A percentile compares a stretch with the other conserved stretches of the same genome.
phyloP scores from a whole-genome alignment of 2,113 vertebrate genomes.

The Nothobranchius kuhntae region DNA sequence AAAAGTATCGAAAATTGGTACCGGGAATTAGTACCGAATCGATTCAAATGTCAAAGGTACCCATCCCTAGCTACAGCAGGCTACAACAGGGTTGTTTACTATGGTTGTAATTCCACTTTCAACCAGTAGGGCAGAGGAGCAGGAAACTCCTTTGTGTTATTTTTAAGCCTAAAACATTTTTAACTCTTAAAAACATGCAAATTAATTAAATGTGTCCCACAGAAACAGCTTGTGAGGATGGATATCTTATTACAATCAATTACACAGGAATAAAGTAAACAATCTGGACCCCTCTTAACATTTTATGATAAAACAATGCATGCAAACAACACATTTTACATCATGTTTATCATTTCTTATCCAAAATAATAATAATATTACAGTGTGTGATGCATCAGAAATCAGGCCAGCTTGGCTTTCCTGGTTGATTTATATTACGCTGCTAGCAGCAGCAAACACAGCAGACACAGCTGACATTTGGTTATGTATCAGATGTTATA shows the following conservation, averaged over 20 bases:
- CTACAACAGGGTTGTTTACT: no score
- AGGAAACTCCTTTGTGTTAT: no score
- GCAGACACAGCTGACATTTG: constrained; percentile 55
- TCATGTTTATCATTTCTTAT: constrained; percentile 18
- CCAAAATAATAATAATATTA: background rate
- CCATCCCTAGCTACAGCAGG: no score
- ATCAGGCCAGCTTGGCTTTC: constrained; percentile 15
- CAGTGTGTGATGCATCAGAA: constrained; percentile 2
- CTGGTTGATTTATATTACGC: constrained; percentile 45
- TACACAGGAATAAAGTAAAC: background rate
- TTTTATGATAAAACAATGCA: constrained; percentile 2
- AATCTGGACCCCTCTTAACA: constrained; percentile 5
- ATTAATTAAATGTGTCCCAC: no score
- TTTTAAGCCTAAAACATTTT: no score
- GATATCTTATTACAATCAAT: constrained; percentile 32
- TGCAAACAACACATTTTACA: constrained; percentile 28
- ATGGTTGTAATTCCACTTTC: no score
- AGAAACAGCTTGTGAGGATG: constrained; percentile 15
- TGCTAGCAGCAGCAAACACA: constrained; percentile 24
- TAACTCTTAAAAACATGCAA: no score
- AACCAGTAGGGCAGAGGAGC: no score
- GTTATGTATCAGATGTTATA: constrained; percentile 67
- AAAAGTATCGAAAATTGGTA: no score
- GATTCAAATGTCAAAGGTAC: no score
- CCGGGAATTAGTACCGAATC: no score